Conservation (phyloP, 2,113 vertebrate species). For the Neopipo cinnamomea region DNA sequence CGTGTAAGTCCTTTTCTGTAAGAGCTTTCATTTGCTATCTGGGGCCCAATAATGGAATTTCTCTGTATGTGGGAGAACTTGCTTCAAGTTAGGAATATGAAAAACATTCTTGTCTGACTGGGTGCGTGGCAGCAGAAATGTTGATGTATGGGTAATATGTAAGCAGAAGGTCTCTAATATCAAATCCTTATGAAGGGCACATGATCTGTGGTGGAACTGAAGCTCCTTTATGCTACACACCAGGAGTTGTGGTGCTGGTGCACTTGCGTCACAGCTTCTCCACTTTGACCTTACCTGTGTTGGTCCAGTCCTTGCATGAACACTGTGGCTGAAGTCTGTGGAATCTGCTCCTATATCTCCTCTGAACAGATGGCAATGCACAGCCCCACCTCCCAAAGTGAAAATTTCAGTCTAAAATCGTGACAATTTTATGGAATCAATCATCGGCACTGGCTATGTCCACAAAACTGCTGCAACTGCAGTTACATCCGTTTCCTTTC, state of each 20-base stretch:
- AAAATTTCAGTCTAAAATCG: background rate
- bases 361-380: background rate
- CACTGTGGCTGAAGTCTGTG: background rate
- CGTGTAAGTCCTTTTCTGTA: background rate
- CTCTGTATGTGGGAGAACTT: background rate
- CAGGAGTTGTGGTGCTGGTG: background rate
- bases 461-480: background rate
- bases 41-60: background rate
- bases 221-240: background rate
- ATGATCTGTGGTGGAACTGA: background rate
- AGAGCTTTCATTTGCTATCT: conserved; percentile 24
- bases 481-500: background rate
- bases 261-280: background rate
- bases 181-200: background rate
- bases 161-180: background rate
- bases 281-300: background rate
- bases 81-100: background rate
- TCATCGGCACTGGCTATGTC: background rate
- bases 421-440: background rate
- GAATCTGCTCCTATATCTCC: background rate
- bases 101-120: conserved; percentile 3
- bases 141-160: background rate
- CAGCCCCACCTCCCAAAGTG: accelerated
- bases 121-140: background rate
- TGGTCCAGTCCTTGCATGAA: background rate